Evolutionary conservation across 2,113 vertebrate genomes (phyloP).

Genomic region (Ctenomys sociabilis): DNA sequence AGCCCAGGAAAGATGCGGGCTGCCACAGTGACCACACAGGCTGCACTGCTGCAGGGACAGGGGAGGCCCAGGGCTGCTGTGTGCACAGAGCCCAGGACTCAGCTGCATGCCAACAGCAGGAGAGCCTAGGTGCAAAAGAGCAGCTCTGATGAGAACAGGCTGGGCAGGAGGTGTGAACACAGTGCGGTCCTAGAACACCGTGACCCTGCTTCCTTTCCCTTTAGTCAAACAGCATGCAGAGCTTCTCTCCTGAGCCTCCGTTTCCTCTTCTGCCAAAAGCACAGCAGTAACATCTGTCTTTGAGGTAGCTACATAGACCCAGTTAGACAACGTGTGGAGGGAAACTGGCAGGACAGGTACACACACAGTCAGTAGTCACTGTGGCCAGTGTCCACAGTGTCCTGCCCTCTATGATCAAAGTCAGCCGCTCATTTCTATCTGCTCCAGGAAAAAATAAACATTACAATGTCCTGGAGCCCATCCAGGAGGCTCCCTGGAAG

Average conservation of each 20-base stretch:
- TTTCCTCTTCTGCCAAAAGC: background rate
- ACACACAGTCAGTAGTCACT: accelerated
- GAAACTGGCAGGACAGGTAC: accelerated
- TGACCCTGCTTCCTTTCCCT: background rate
- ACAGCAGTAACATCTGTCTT: accelerated
- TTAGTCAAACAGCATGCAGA: accelerated
- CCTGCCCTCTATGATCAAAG: background rate
- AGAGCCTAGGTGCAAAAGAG: accelerated
- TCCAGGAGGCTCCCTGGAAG: background rate
- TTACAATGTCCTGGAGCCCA: accelerated
- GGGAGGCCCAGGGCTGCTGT: too few species aligned
- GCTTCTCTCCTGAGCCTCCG: background rate
- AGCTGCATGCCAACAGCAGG: accelerated
- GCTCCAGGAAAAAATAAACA: background rate
- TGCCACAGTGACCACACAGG: background rate
- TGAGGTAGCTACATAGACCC: background rate
- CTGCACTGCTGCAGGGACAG: background rate
- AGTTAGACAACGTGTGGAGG: accelerated
- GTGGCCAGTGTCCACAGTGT: accelerated
- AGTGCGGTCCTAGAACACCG: accelerated
- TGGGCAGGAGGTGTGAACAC: accelerated
- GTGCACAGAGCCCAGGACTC: accelerated
- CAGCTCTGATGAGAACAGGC: accelerated
- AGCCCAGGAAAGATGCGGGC: background rate
- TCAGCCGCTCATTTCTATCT: background rate